Conservation (phyloP, 2,797 vertebrate genomes). For the Tragelaphus oryx region DNA sequence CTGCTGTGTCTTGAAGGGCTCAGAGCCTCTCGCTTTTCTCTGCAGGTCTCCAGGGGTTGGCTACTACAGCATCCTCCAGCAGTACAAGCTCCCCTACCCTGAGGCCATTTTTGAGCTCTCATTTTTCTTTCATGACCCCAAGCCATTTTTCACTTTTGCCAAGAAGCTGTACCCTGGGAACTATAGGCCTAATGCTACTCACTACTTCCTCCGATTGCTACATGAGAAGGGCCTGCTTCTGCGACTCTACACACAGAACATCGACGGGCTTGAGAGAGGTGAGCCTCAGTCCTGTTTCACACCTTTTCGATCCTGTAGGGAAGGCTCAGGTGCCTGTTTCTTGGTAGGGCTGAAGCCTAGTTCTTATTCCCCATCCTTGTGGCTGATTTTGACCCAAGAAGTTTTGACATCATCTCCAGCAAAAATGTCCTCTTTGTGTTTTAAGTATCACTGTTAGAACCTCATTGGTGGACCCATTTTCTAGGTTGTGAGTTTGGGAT, state of each 20-base stretch:
- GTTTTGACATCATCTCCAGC: not conserved
- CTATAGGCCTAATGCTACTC: slow-evolving; percentile 88
- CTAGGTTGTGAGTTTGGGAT: not conserved
- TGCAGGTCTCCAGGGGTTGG: slow-evolving; percentile 92
- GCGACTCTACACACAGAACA: slow-evolving; percentile 98
- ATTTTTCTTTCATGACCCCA: slow-evolving; percentile 91
- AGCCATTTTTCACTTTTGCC: slow-evolving; percentile 91
- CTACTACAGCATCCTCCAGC: slow-evolving; percentile 92
- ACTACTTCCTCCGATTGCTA: slow-evolving; percentile 92
- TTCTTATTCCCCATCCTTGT: not conserved
- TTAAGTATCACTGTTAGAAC: not conserved
- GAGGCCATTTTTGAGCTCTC: slow-evolving; percentile 95
- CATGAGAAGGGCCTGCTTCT: slow-evolving; percentile 90
- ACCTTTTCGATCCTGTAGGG: accelerated
- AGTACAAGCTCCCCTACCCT: slow-evolving; percentile 92
- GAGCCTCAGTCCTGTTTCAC: slow-evolving; percentile 32
- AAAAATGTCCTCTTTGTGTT: not conserved
- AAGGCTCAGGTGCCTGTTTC: not conserved
- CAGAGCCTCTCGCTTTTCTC: not conserved
- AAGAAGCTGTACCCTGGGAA: slow-evolving; percentile 92
- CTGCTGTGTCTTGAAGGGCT: not conserved
- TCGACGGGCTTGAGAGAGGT: slow-evolving; percentile 95
- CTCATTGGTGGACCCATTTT: not conserved
- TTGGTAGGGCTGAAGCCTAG: not conserved
- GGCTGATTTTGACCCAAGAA: not conserved